Percentiles rank a stretch among this genome's conserved stretches.
Conservation (phyloP, 2,113 vertebrate genomes). For the Indri indri region DNA sequence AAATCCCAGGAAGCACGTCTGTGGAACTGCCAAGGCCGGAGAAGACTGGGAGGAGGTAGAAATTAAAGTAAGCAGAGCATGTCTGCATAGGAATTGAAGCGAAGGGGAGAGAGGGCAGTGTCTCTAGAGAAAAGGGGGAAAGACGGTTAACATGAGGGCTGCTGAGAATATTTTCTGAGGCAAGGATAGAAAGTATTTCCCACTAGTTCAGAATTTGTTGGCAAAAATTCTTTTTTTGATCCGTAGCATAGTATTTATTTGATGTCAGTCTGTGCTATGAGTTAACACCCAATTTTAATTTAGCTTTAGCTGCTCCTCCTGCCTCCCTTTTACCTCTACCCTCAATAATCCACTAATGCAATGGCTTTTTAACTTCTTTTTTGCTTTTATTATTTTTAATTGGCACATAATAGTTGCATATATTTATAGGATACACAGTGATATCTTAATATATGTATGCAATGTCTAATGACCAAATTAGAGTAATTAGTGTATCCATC, state of each 20-base stretch:
- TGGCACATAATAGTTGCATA: neutral
- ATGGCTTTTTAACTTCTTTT: no score
- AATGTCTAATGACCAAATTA: neutral
- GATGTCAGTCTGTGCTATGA: neutral
- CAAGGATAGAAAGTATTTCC: neutral
- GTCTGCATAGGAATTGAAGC: neutral
- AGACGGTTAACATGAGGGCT: neutral
- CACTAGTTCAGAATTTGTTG: neutral
- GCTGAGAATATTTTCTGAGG: neutral
- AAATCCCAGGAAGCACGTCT: neutral
- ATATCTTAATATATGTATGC: neutral
- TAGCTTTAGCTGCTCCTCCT: neutral
- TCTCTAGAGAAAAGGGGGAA: neutral
- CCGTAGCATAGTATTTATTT: neutral
- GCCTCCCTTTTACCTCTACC: neutral
- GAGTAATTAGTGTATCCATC: neutral
- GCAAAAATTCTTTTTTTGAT: neutral
- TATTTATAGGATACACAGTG: neutral
- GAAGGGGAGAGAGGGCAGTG: neutral
- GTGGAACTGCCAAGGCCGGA: neutral
- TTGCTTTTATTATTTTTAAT: neutral
- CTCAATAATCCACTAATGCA: neutral
- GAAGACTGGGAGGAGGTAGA: neutral
- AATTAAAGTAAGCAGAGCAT: neutral
- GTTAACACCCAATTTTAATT: neutral